phyloP scores from a whole-genome alignment of 2,888 invertebrate species.

The Dendrolimus pini region DNA sequence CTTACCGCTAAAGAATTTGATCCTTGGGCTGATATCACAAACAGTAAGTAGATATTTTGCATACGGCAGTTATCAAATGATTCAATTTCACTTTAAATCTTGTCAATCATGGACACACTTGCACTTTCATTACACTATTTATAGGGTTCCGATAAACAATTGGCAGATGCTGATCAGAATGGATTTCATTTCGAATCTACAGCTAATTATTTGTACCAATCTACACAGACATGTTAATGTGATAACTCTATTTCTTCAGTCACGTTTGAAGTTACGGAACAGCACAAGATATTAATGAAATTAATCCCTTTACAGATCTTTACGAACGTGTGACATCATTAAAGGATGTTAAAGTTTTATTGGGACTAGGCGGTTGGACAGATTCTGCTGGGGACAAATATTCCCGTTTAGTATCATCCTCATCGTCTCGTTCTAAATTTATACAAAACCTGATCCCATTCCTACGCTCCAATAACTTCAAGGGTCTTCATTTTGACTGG shows the following conservation, averaged over 20 bases:
- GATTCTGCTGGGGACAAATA: conserved; percentile 94
- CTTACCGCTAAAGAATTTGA: conserved; percentile 88
- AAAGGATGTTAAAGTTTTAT: conserved; percentile 79
- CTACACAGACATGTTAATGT: too few species aligned
- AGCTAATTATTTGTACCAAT: too few species aligned
- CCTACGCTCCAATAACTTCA: conserved; percentile 84
- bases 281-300: too few species aligned
- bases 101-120: not conserved
- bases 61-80: not conserved
- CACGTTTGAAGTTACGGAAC: too few species aligned
- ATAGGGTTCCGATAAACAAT: too few species aligned
- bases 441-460: conserved; percentile 82
- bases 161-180: too few species aligned
- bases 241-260: too few species aligned
- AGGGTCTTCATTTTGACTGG: conserved; percentile 95
- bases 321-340: conserved; percentile 86
- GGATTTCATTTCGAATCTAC: too few species aligned
- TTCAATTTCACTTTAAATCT: not conserved
- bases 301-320: conserved; percentile 74
- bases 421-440: conserved; percentile 81
- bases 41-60: conserved; percentile 74
- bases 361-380: conserved; percentile 97
- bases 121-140: too few species aligned
- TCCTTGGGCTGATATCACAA: conserved; percentile 91
- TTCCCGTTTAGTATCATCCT: conserved; percentile 84